Conservation (phyloP, 2,797 vertebrate genomes). For the Eospalax fontanierii region DNA sequence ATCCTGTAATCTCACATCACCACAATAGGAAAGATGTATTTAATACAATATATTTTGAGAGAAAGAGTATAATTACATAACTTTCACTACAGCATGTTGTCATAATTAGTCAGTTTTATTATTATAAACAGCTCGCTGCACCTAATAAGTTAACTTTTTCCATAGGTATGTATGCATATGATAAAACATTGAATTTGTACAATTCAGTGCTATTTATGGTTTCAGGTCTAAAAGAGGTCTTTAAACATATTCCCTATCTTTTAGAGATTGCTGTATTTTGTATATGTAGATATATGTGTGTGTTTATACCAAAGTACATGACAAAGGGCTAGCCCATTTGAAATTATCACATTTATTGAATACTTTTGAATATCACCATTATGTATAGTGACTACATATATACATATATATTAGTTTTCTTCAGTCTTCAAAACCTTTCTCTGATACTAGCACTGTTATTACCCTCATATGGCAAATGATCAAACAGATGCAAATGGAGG, state of each 20-base stretch:
- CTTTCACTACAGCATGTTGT: background rate
- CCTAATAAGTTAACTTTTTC: background rate
- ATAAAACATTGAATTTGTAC: background rate
- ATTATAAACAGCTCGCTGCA: background rate
- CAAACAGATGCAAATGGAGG: background rate
- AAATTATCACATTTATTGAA: constrained; percentile 37
- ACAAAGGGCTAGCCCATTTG: background rate
- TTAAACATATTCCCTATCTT: background rate
- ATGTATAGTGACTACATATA: background rate
- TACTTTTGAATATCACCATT: background rate
- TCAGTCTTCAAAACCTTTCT: background rate
- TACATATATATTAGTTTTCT: background rate
- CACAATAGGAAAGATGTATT: background rate
- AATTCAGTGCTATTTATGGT: background rate
- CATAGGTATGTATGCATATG: background rate
- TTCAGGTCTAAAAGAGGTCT: background rate
- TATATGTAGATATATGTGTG: background rate
- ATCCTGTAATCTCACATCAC: background rate
- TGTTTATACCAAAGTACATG: background rate
- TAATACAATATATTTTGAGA: background rate
- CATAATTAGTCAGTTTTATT: background rate
- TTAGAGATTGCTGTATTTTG: background rate
- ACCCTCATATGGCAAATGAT: background rate
- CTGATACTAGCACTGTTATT: background rate
- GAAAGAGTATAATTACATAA: background rate